phyloP scores from a whole-genome alignment of 2,888 invertebrate species.

The Machimus atricapillus region DNA sequence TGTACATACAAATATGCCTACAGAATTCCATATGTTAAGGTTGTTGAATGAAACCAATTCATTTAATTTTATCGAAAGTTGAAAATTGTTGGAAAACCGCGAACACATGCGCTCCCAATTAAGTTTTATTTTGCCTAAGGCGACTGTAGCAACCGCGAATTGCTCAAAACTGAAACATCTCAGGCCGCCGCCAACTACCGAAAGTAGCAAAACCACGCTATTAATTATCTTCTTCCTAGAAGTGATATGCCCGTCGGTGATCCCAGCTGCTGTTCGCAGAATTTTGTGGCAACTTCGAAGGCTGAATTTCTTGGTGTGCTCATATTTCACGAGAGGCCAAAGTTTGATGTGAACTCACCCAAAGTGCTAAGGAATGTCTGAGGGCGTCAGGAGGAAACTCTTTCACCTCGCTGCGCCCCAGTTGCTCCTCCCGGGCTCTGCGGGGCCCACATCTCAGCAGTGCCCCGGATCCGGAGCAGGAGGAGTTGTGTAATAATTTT shows the following conservation, averaged over 20 bases:
- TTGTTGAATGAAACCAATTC: background rate
- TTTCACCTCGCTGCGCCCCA: background rate
- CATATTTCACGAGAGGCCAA: slow-evolving; percentile 11
- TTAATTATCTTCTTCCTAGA: background rate
- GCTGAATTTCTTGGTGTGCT: background rate
- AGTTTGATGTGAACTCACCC: slow-evolving; percentile 30
- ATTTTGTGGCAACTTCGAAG: background rate
- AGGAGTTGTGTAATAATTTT: slow-evolving; percentile 41
- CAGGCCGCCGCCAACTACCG: background rate
- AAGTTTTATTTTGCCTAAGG: background rate
- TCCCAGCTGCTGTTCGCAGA: background rate
- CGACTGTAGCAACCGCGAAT: background rate
- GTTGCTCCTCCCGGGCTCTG: background rate
- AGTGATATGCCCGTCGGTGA: background rate
- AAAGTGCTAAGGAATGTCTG: slow-evolving; percentile 17
- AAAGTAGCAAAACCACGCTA: background rate
- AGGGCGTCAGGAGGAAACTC: slow-evolving; percentile 1
- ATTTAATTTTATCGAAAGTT: background rate
- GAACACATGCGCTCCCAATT: background rate
- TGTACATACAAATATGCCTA: background rate
- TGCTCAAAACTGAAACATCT: background rate
- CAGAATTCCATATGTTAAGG: background rate
- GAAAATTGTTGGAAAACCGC: background rate
- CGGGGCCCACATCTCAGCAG: background rate
- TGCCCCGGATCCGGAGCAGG: background rate